Percentiles rank a stretch among this genome's conserved stretches.
Conservation (phyloP, 1,140 invertebrate species). For the Belonocnema kinseyi region DNA sequence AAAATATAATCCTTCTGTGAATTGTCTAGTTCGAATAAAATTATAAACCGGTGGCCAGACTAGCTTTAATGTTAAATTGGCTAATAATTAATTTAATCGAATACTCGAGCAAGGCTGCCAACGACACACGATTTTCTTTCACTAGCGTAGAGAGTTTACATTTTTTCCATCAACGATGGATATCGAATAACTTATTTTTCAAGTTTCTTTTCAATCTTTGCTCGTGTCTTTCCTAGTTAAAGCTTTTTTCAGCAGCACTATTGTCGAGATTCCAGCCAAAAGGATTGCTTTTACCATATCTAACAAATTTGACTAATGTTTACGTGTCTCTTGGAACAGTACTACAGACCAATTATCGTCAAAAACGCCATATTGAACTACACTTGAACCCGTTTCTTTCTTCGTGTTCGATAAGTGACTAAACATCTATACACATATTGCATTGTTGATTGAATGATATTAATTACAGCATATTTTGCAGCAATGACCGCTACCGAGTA, state of each 20-base stretch:
- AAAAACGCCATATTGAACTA: background rate
- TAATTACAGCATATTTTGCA: background rate
- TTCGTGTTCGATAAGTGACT: background rate
- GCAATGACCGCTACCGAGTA: background rate
- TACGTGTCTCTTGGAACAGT: background rate
- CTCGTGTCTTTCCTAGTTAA: background rate
- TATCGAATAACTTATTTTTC: background rate
- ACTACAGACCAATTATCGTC: background rate
- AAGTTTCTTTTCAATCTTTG: background rate
- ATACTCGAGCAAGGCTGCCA: background rate
- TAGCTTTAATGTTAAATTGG: background rate
- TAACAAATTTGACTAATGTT: constrained; percentile 14
- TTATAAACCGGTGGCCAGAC: background rate
- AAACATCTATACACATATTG: constrained; percentile 16
- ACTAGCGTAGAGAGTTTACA: too few species aligned
- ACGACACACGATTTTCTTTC: too few species aligned
- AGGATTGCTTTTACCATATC: constrained; percentile 2
- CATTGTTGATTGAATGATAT: constrained; percentile 2
- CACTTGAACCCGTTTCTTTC: background rate
- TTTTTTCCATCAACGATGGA: too few species aligned
- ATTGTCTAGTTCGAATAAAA: background rate
- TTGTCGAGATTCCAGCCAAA: background rate
- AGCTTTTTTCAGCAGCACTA: background rate
- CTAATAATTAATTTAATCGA: constrained; percentile 1
- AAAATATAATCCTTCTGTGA: constrained; percentile 5